Evolutionary conservation across 2,113 vertebrate species (phyloP), one percentile per base, ranked within the genome.

Genomic region (Rhabdornis inornatus): DNA sequence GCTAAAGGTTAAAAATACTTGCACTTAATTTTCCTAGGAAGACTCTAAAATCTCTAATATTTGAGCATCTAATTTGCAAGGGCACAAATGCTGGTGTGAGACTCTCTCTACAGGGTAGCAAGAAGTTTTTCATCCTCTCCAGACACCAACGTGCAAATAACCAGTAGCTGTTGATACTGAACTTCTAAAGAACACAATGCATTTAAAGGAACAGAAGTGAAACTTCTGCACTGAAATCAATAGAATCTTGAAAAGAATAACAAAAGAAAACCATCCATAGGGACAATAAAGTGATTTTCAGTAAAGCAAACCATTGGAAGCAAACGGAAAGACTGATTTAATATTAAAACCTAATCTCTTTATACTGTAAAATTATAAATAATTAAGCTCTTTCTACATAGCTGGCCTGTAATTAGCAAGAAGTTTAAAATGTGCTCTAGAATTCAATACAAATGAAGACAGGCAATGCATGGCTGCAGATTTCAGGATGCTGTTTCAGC

Each of bases 111-210:
- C 17, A 97, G 96, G 4, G 89, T 68, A 64, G 88, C 88, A 59
- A 97, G 95, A 81, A 74, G 88, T 56, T 94, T 96, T 94, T 90
- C 87, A 61, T 91, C 94, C 50, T 97, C 91, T 71, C 72, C 64
- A 82, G 33, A 31, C 96, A 96, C 79, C 59, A 71, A 72, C 76
- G 96, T 55, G 92, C 83, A 53, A 97, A 97, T 39, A 87, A 16
- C 0, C 4, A 80, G 55, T 89, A 79, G 87, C 95, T 95, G 22
- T 87, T 94, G 39, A 84, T 91, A 82, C 88, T 86, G 84, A 97
- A 96, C 90, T 98, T 91, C 49, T 78, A 69, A 84, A 95, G 74
- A 93, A 64, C 57, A 89, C n/a, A 78, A 42, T 57, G n/a, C 40
- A 23, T 89, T 83, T 78, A 40, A 87, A 75, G 56, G 23, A 60